Evolutionary conservation across 2,888 invertebrate species (phyloP).

Genomic region (Bibio marci): DNA sequence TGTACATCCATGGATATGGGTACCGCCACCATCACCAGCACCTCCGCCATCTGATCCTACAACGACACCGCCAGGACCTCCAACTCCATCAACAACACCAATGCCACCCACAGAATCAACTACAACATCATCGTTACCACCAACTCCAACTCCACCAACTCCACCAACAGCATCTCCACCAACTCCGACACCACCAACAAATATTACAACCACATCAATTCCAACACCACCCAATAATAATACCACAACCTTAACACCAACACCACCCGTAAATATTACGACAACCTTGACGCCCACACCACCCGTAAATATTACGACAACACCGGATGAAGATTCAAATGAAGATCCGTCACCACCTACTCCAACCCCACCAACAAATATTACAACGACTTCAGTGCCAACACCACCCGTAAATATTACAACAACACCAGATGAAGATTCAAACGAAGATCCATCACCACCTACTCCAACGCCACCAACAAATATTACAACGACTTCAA

Average conservation of each 20-base stretch:
- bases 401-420: neutral
- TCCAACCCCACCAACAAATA: neutral
- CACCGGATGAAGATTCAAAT: neutral
- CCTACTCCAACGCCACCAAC: neutral
- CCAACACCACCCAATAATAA: neutral
- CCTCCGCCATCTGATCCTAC: slow-evolving; percentile 17
- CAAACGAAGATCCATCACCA: neutral
- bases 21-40: neutral
- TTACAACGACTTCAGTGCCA: neutral
- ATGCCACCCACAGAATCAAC: neutral
- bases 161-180: neutral
- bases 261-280: neutral
- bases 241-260: neutral
- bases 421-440: neutral
- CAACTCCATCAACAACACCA: neutral
- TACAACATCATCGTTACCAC: neutral
- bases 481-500: neutral
- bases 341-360: slow-evolving; percentile 4
- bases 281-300: neutral
- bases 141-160: neutral
- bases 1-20: slow-evolving; percentile 8
- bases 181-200: neutral
- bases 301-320: neutral
- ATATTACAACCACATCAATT: neutral
- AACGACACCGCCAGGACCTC: slow-evolving; percentile 16